Evolutionary conservation across 2,113 vertebrate genomes (phyloP).

Genomic region (Amia ocellicauda): DNA sequence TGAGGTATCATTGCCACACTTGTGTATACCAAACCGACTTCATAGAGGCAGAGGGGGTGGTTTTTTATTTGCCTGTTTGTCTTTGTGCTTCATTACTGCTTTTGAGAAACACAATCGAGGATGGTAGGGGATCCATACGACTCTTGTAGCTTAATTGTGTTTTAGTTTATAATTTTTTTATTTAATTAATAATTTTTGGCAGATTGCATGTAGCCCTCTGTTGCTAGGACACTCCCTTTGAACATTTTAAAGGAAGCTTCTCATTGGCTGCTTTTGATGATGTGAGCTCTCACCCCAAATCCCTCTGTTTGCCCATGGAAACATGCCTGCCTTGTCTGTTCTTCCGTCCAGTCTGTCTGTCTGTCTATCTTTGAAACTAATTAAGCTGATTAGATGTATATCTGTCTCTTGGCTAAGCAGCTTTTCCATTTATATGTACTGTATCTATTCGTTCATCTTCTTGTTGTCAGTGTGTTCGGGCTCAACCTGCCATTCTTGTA

Average conservation of each 20-base stretch:
- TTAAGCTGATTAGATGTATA: no score
- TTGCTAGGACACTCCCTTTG: constrained; percentile 82
- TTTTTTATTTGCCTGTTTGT: no score
- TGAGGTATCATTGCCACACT: no score
- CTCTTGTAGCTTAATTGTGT: background rate
- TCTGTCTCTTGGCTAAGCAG: constrained; percentile 43
- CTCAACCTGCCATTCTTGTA: no score
- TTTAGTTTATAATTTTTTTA: constrained; percentile 3
- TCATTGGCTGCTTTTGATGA: constrained; percentile 66
- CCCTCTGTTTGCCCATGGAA: constrained; percentile 66
- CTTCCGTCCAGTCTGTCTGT: constrained; percentile 4
- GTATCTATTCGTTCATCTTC: no score
- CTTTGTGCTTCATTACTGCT: background rate
- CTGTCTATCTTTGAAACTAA: no score
- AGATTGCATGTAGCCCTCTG: constrained; percentile 68
- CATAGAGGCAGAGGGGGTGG: no score
- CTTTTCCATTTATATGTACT: constrained; percentile 1
- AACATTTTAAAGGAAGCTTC: constrained; percentile 58
- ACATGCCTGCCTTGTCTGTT: constrained; percentile 57
- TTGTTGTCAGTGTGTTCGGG: no score
- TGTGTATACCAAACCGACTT: no score
- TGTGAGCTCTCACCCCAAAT: constrained; percentile 68
- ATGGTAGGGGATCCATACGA: background rate
- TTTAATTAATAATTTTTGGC: constrained; percentile 47
- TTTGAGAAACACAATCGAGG: background rate